Conservation (phyloP, 2,797 vertebrate genomes). For the Arnoldichthys spilopterus region DNA sequence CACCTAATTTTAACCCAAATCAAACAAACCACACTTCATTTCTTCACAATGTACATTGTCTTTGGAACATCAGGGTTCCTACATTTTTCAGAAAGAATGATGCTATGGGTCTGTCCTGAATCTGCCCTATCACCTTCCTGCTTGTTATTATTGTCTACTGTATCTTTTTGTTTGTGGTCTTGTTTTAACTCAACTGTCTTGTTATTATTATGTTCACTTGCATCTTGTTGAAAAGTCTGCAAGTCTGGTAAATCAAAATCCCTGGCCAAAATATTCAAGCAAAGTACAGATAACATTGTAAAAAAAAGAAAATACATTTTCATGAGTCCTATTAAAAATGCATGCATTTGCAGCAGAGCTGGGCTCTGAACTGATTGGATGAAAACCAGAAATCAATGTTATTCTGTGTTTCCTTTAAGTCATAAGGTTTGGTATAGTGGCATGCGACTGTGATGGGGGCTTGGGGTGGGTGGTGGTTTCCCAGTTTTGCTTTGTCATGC, state of each 20-base stretch:
- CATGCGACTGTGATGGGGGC: no score
- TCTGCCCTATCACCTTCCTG: neutral
- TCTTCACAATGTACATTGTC: no score
- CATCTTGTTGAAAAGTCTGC: neutral
- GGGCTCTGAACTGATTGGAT: no score
- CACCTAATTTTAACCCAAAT: neutral
- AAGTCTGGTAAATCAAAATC: neutral
- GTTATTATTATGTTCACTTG: neutral
- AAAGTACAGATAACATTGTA: neutral
- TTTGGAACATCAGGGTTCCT: neutral
- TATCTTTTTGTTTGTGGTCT: neutral
- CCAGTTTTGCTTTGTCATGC: no score
- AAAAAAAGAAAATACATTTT: no score
- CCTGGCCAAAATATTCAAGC: neutral
- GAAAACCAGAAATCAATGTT: no score
- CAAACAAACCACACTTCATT: neutral
- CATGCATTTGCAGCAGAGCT: no score
- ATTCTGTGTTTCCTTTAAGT: no score
- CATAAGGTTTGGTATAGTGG: no score
- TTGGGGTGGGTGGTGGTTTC: no score
- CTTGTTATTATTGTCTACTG: neutral
- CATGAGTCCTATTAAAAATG: no score
- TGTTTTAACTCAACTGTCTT: no score
- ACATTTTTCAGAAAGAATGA: neutral
- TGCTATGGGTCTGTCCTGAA: neutral